phyloP scores from a whole-genome alignment of 2,113 vertebrate species.

The Vireo altiloquus region DNA sequence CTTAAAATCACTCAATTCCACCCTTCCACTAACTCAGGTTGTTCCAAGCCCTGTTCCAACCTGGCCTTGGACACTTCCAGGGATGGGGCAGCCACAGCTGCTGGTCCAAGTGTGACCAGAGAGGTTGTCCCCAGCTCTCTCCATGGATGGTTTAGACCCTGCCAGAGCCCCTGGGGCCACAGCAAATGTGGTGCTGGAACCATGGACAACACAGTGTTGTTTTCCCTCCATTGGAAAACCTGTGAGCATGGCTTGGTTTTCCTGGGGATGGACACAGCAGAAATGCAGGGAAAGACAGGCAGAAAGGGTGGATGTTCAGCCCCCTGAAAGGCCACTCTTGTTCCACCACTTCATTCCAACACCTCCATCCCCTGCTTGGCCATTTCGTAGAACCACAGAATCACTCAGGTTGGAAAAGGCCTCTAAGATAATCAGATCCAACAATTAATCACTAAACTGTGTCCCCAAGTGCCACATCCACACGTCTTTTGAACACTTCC shows the following conservation, averaged over 20 bases:
- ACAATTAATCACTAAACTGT: background rate
- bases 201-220: fast-evolving
- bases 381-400: background rate
- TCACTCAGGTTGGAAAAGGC: background rate
- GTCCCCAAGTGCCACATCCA: background rate
- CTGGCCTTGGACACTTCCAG: background rate
- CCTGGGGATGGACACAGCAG: background rate
- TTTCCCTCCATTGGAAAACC: background rate
- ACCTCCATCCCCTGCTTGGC: background rate
- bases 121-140: background rate
- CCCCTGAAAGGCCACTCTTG: background rate
- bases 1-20: background rate
- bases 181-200: background rate
- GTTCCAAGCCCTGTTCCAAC: background rate
- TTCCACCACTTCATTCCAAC: background rate
- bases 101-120: background rate
- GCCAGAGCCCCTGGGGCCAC: background rate
- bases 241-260: fast-evolving
- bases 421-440: background rate
- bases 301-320: background rate
- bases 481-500: background rate
- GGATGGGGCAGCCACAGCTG: background rate
- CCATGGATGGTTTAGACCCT: no score
- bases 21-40: background rate
- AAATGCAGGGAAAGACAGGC: background rate